These are phyloP conservation scores for Cricetomys ansorgei DNA, from an alignment of 2,113 vertebrate genomes.

Conservation along the genomic window DNA sequence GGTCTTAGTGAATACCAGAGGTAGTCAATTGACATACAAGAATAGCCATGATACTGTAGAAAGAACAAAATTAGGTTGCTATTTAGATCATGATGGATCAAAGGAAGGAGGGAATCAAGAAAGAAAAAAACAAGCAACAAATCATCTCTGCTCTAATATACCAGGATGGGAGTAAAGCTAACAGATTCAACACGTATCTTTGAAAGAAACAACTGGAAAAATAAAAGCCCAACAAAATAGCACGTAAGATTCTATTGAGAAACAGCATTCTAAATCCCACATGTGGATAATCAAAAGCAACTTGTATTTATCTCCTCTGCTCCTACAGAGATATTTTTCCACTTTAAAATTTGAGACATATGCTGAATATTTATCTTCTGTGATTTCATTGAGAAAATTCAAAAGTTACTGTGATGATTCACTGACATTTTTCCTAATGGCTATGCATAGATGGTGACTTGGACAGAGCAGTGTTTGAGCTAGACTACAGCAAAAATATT, in stretches of 20 bases:
- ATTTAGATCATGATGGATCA: not conserved
- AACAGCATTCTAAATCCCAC: not conserved
- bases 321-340: not conserved
- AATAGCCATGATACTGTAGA: not conserved
- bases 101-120: not conserved
- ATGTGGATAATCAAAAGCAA: not conserved
- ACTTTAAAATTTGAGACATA: not conserved
- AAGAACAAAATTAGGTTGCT: not conserved
- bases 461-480: not conserved
- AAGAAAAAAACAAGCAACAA: not conserved
- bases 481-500: not conserved
- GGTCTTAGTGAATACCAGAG: not conserved
- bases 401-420: not conserved
- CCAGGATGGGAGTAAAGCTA: not conserved
- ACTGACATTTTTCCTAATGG: not conserved
- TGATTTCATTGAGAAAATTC: not conserved
- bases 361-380: not conserved
- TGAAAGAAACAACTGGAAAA: not conserved
- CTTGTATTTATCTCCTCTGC: not conserved
- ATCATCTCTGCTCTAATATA: not conserved
- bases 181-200: not conserved
- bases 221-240: not conserved
- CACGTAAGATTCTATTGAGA: slow-evolving; percentile 23
- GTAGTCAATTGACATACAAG: not conserved
- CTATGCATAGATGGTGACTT: not conserved